phyloP scores from a whole-genome alignment of 2,888 invertebrate species.

The Enchytraeus crypticus region DNA sequence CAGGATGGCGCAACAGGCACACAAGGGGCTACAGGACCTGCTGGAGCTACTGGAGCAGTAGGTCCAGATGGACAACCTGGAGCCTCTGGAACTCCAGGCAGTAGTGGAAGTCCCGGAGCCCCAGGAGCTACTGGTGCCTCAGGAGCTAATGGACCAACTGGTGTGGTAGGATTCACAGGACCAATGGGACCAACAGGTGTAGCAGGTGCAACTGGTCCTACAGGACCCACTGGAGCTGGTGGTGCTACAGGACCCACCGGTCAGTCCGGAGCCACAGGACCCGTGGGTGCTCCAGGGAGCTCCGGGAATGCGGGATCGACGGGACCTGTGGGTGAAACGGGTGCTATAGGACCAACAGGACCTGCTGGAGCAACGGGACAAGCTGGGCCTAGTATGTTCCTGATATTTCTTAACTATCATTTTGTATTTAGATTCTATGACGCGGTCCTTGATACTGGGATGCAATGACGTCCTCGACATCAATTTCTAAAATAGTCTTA shows the following conservation, averaged over 20 bases:
- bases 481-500: too few relatives aligned
- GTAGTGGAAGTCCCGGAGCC: neutral
- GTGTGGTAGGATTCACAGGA: neutral
- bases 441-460: too few relatives aligned
- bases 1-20: conserved; percentile 15
- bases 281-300: neutral
- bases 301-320: neutral
- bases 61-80: neutral
- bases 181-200: neutral
- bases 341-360: conserved; percentile 1
- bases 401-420: too few relatives aligned
- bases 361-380: conserved; percentile 23
- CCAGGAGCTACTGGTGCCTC: neutral
- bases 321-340: neutral
- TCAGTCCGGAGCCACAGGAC: neutral
- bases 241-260: neutral
- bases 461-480: too few relatives aligned
- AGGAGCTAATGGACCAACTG: neutral
- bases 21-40: conserved; percentile 14
- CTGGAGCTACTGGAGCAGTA: conserved; percentile 14
- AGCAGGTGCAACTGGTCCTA: neutral
- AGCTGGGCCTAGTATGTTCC: conserved; percentile 15
- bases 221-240: conserved; percentile 16
- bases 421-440: too few relatives aligned
- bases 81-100: neutral